A percentile compares a stretch with the other conserved stretches of the same genome.
Evolutionary conservation across 2,113 vertebrate genomes (phyloP).

Genomic region (Siniperca knerii): DNA sequence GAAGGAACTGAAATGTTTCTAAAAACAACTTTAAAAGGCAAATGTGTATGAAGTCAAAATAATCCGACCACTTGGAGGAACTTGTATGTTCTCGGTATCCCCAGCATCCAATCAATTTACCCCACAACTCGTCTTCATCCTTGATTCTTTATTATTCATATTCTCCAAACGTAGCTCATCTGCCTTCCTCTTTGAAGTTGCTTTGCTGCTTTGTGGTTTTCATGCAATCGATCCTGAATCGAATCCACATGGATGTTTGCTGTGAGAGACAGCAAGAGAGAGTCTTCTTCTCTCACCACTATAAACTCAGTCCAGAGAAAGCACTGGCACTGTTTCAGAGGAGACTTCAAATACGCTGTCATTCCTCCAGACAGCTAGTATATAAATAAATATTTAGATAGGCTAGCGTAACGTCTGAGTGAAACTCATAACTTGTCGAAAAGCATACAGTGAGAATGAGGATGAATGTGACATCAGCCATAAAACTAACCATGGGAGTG

Average conservation of each 20-base stretch:
- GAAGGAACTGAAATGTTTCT: slow-evolving; percentile 4
- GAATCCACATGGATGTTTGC: slow-evolving; percentile 17
- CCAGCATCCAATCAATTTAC: slow-evolving; percentile 25
- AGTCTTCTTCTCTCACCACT: slow-evolving; percentile 9
- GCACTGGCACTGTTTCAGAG: slow-evolving; percentile 4
- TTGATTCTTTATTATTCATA: slow-evolving; percentile 11
- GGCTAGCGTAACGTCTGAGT: slow-evolving; percentile 9
- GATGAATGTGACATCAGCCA: slow-evolving; percentile 40
- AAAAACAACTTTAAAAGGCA: slow-evolving; percentile 33
- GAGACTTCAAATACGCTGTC: slow-evolving; percentile 27
- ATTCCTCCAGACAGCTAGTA: slow-evolving; percentile 12
- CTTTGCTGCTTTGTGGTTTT: slow-evolving; percentile 49
- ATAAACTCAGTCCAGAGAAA: slow-evolving; percentile 5
- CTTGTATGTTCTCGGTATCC: slow-evolving; percentile 1
- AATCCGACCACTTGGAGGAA: slow-evolving; percentile 22
- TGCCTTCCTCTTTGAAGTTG: slow-evolving; percentile 43
- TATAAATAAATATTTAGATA: slow-evolving; percentile 49
- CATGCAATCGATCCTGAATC: slow-evolving; percentile 36
- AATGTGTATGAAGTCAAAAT: slow-evolving; percentile 9
- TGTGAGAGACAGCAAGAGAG: not conserved
- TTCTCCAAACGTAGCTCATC: slow-evolving; percentile 16
- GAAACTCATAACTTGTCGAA: slow-evolving; percentile 43
- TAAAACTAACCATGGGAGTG: slow-evolving; percentile 37
- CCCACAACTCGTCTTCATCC: not conserved
- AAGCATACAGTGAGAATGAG: not conserved